phyloP scores from a whole-genome alignment of 2,797 vertebrate genomes.

The Zenarchopterus dispar region DNA sequence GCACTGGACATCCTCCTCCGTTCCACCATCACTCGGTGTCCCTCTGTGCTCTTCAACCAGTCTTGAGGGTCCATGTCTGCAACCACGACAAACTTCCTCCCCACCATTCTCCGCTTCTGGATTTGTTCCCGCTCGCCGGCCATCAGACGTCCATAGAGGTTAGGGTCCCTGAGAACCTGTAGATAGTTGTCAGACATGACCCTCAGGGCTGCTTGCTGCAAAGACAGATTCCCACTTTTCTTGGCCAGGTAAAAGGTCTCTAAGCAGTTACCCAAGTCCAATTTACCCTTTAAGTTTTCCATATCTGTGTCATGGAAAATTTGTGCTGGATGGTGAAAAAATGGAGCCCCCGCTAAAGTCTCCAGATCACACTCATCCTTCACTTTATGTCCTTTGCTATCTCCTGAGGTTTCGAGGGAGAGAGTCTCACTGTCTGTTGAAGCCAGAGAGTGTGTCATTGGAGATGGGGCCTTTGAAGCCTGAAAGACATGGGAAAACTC shows the following conservation, averaged over 20 bases:
- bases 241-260: conserved; percentile 86
- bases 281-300: conserved; percentile 71
- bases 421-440: conserved; percentile 26
- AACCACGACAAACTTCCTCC: conserved; percentile 81
- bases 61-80: conserved; percentile 85
- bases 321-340: conserved; percentile 60
- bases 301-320: conserved; percentile 54
- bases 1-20: conserved; percentile 70
- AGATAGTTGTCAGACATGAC: conserved; percentile 95
- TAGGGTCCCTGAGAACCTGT: conserved; percentile 87
- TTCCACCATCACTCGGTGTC: conserved; percentile 25
- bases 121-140: conserved; percentile 88
- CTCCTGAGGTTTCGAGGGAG: conserved; percentile 29
- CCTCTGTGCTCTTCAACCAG: conserved; percentile 47
- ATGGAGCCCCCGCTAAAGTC: conserved; percentile 62
- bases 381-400: conserved; percentile 22
- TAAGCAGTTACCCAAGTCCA: conserved; percentile 91
- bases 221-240: conserved; percentile 75
- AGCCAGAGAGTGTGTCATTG: neutral
- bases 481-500: conserved; percentile 75
- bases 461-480: neutral
- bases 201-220: conserved; percentile 84
- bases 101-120: conserved; percentile 80
- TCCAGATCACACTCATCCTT: conserved; percentile 43
- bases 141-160: conserved; percentile 85